Evolutionary conservation across 2,888 invertebrate genomes (phyloP).

Genomic region (Drosophila borborema): DNA sequence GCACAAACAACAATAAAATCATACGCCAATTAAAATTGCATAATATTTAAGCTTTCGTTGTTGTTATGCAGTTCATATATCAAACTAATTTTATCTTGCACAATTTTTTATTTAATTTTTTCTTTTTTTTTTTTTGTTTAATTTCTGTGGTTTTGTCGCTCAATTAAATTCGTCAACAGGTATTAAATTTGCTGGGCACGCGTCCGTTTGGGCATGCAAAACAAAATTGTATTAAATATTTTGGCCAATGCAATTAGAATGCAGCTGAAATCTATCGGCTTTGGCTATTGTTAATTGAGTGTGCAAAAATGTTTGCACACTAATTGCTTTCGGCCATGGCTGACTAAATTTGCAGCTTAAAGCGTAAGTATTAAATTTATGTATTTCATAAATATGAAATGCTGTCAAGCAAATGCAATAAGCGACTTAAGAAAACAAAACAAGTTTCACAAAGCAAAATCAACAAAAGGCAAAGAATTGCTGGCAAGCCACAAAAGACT

Average conservation of each 20-base stretch:
- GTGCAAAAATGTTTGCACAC: constrained; percentile 23
- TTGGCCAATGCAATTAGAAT: constrained; percentile 31
- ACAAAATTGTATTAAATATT: constrained; percentile 44
- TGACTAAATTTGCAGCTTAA: neutral
- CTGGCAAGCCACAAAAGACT: constrained; percentile 18
- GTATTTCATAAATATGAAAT: constrained; percentile 5
- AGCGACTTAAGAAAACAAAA: constrained; percentile 15
- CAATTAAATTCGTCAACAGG: constrained; percentile 56
- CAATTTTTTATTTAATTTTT: neutral
- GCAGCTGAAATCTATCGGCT: constrained; percentile 4
- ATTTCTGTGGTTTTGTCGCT: constrained; percentile 14
- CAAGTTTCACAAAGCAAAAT: constrained; percentile 1
- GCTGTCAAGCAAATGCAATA: neutral
- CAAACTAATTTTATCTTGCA: neutral
- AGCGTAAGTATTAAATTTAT: neutral
- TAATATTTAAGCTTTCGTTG: constrained; percentile 42
- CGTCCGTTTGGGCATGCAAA: constrained; percentile 46
- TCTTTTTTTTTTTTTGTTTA: neutral
- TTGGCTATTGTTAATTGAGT: constrained; percentile 44
- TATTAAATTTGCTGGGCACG: constrained; percentile 15
- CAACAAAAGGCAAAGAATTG: constrained; percentile 4
- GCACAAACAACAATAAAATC: constrained; percentile 19
- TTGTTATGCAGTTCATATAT: constrained; percentile 16
- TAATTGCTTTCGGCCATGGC: constrained; percentile 30
- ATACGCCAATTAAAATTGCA: constrained; percentile 56